These are phyloP conservation scores for Gambusia affinis DNA, from an alignment of 2,113 vertebrate species.

Conservation along the genomic window DNA sequence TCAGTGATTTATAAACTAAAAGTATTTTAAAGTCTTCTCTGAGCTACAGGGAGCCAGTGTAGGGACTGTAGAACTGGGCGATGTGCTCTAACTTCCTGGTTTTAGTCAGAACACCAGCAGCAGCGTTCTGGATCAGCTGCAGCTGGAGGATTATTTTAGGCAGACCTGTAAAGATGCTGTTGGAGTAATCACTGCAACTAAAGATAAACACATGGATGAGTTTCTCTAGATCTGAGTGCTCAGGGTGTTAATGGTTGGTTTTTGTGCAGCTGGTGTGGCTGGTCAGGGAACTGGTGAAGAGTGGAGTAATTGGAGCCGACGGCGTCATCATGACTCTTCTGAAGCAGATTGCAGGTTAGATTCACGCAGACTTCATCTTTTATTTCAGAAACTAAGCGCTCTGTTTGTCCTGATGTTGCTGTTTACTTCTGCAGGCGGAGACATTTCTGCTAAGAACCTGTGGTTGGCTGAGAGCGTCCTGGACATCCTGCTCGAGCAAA, in stretches of 20 bases:
- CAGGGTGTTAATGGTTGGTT: not conserved
- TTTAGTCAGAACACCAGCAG: no score
- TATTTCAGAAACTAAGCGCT: not conserved
- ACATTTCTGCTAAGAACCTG: slow-evolving; percentile 91
- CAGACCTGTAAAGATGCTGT: no score
- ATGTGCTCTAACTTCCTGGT: no score
- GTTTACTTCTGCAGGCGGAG: slow-evolving; percentile 83
- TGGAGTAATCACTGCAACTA: no score
- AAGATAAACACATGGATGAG: no score
- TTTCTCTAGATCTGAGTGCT: not conserved
- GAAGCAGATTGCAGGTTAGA: slow-evolving; percentile 93
- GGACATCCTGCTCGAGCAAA: slow-evolving; percentile 92
- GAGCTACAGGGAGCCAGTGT: no score
- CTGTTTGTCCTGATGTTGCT: not conserved
- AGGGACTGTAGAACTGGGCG: no score
- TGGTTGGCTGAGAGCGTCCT: slow-evolving; percentile 94
- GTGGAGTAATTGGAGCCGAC: slow-evolving; percentile 88
- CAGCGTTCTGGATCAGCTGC: no score
- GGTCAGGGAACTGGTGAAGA: slow-evolving; percentile 94
- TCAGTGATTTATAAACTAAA: no score
- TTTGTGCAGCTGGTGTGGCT: slow-evolving; percentile 89
- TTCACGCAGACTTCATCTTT: not conserved
- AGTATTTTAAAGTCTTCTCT: no score
- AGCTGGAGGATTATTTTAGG: no score
- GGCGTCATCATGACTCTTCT: slow-evolving; percentile 96